Percentiles rank a stretch among this genome's conserved stretches.
Conservation (phyloP, 2,797 vertebrate genomes). For the Takifugu rubripes region DNA sequence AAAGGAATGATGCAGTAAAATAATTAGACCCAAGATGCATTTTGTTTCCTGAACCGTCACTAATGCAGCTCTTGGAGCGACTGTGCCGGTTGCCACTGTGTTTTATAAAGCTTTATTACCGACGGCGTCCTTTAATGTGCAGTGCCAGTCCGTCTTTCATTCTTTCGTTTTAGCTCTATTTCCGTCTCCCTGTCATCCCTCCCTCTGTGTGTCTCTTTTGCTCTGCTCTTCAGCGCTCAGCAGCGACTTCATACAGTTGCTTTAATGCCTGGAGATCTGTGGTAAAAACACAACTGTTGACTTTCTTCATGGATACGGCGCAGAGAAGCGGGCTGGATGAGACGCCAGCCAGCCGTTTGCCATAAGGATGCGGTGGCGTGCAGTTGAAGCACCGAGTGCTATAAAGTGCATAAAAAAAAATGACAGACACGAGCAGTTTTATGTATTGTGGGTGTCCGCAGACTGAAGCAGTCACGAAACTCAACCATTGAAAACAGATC, state of each 20-base stretch:
- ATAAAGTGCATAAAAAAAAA: slow-evolving; percentile 2
- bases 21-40: slow-evolving; percentile 58
- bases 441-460: neutral
- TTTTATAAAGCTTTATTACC: slow-evolving; percentile 47
- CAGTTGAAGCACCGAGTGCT: neutral
- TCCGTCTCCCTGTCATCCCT: slow-evolving; percentile 36
- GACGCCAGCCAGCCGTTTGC: slow-evolving; percentile 31
- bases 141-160: slow-evolving; percentile 42
- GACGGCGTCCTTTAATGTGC: slow-evolving; percentile 46
- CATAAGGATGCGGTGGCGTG: slow-evolving; percentile 13
- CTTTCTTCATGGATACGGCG: slow-evolving; percentile 19
- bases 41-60: slow-evolving; percentile 19
- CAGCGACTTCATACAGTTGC: slow-evolving; percentile 51
- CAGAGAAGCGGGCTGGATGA: slow-evolving; percentile 12
- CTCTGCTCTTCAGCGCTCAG: slow-evolving; percentile 35
- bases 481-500: neutral
- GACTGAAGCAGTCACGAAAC: neutral
- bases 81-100: slow-evolving; percentile 32
- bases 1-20: slow-evolving; percentile 45
- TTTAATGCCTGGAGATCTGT: slow-evolving; percentile 57
- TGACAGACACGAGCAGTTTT: neutral
- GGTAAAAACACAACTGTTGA: slow-evolving; percentile 48
- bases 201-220: slow-evolving; percentile 22
- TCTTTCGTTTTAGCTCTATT: slow-evolving; percentile 33
- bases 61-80: slow-evolving; percentile 34